Percentiles rank a stretch among this genome's conserved stretches.
phyloP scores from a whole-genome alignment of 1,140 invertebrate genomes.

The Onthophagus taurus region DNA sequence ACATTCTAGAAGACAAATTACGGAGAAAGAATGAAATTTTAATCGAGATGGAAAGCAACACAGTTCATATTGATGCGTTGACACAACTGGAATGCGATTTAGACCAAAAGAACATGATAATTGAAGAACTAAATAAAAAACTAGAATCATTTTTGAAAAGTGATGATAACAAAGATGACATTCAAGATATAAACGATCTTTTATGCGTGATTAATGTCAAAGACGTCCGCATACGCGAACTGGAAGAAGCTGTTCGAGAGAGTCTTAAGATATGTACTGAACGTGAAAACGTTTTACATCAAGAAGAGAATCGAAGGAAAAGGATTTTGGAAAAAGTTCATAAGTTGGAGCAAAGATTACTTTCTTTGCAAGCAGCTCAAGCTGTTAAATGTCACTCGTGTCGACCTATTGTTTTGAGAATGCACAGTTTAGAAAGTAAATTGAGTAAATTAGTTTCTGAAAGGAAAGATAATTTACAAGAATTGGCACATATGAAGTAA shows the following conservation, averaged over 20 bases:
- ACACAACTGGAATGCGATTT: slow-evolving; percentile 18
- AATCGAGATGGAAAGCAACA: slow-evolving; percentile 14
- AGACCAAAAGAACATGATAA: slow-evolving; percentile 22
- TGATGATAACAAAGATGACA: slow-evolving; percentile 24
- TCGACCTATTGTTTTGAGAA: slow-evolving; percentile 46
- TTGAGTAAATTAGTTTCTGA: slow-evolving; percentile 48
- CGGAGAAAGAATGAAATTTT: slow-evolving; percentile 17
- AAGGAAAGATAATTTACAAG: slow-evolving; percentile 57
- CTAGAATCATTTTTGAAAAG: slow-evolving; percentile 12
- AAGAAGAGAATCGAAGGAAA: slow-evolving; percentile 49
- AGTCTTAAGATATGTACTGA: slow-evolving; percentile 54
- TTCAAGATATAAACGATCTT: slow-evolving; percentile 35
- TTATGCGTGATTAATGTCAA: slow-evolving; percentile 44
- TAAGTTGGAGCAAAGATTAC: slow-evolving; percentile 56
- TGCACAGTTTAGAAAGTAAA: slow-evolving; percentile 49
- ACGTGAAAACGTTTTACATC: slow-evolving; percentile 50
- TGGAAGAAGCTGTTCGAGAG: slow-evolving; percentile 68
- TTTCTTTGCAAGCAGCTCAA: slow-evolving; percentile 56
- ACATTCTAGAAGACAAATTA: slow-evolving; percentile 25
- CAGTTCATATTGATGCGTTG: slow-evolving; percentile 13
- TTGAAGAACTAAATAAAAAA: slow-evolving; percentile 17
- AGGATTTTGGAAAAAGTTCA: slow-evolving; percentile 53
- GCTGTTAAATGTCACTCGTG: slow-evolving; percentile 57
- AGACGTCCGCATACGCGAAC: slow-evolving; percentile 59
- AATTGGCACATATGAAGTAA: slow-evolving; percentile 73